Percentiles rank a stretch among this genome's conserved stretches.
Conservation (phyloP, 2,797 vertebrate genomes). For the Nyctalus aviator region DNA sequence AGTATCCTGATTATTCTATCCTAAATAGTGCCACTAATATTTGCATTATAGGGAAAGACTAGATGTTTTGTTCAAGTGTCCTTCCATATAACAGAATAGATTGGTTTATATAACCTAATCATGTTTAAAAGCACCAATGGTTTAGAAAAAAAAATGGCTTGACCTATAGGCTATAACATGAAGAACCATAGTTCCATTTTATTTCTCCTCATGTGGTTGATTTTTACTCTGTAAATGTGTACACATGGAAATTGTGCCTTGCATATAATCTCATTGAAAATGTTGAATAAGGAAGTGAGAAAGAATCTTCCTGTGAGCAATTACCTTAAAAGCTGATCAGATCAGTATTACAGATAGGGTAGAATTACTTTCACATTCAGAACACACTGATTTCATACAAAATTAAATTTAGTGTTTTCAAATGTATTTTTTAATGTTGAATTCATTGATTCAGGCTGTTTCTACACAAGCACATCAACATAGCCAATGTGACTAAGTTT, state of each 20-base stretch:
- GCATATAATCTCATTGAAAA: neutral
- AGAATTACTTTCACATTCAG: slow-evolving; percentile 45
- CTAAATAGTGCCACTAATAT: neutral
- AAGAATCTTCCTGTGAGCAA: neutral
- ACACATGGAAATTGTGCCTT: neutral
- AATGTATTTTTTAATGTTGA: neutral
- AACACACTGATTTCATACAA: neutral
- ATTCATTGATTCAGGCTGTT: neutral
- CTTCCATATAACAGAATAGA: neutral
- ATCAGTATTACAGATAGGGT: neutral
- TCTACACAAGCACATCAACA: neutral
- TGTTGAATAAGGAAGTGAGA: neutral
- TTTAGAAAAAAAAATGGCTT: neutral
- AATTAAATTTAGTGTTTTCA: slow-evolving; percentile 40
- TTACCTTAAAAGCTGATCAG: neutral
- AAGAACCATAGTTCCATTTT: neutral
- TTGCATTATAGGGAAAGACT: neutral
- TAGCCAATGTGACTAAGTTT: neutral
- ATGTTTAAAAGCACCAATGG: neutral
- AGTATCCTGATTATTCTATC: neutral
- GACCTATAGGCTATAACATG: neutral
- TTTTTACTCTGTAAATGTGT: neutral
- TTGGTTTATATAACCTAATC: neutral
- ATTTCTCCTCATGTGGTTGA: neutral
- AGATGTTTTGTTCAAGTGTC: neutral